Conservation (phyloP, 2,113 vertebrate species). For the Nibea coibor region DNA sequence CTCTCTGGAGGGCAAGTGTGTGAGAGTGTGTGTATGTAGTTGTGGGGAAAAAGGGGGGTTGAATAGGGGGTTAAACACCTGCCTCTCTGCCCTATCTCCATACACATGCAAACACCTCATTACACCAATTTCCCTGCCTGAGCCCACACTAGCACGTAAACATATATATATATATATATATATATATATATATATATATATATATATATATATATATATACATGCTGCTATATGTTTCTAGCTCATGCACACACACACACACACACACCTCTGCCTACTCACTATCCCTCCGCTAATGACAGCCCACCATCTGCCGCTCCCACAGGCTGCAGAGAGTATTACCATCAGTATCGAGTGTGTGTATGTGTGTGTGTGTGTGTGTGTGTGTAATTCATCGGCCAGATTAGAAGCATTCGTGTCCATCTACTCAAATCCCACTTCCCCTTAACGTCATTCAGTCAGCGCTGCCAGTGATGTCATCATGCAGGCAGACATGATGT, state of each 20-base stretch:
- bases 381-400: constrained; percentile 38
- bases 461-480: constrained; percentile 51
- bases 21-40: neutral
- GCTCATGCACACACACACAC: neutral
- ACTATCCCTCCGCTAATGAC: constrained; percentile 77
- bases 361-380: constrained; percentile 23
- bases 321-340: constrained; percentile 58
- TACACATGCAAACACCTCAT: constrained; percentile 41
- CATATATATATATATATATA: neutral
- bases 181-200: neutral
- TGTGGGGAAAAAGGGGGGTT: neutral
- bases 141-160: constrained; percentile 14
- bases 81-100: constrained; percentile 36
- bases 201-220: neutral
- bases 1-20: constrained; percentile 26
- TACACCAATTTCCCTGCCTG: constrained; percentile 15
- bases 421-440: constrained; percentile 59
- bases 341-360: constrained; percentile 20
- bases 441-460: constrained; percentile 33
- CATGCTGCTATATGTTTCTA: neutral
- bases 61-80: constrained; percentile 38
- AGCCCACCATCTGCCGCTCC: constrained; percentile 78
- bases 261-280: constrained; percentile 22
- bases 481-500: neutral
- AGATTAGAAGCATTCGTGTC: constrained; percentile 65